Evolutionary conservation across 2,113 vertebrate species (phyloP).

Genomic region (Pica pica): DNA sequence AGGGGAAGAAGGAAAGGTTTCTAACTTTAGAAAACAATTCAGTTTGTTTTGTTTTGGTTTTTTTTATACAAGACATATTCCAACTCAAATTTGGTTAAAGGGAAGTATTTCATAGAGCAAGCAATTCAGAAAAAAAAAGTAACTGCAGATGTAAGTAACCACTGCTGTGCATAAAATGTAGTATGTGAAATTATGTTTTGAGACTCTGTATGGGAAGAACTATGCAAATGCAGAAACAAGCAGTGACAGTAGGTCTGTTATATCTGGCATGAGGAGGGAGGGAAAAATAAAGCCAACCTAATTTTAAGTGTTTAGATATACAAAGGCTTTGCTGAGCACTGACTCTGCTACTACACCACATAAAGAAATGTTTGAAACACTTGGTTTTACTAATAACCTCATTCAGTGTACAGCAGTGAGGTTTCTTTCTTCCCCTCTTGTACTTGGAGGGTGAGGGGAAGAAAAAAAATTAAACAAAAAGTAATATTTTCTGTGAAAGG

Average conservation of each 20-base stretch:
- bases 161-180: background rate
- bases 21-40: background rate
- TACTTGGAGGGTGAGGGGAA: background rate
- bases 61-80: background rate
- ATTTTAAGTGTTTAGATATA: background rate
- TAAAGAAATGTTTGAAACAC: background rate
- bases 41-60: background rate
- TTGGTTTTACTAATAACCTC: background rate
- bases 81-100: background rate
- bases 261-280: rapidly evolving
- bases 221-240: background rate
- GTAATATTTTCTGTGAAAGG: background rate
- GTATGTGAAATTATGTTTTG: background rate
- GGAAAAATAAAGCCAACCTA: background rate
- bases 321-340: background rate
- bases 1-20: background rate
- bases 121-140: background rate
- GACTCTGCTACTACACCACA: background rate
- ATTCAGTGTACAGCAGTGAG: background rate
- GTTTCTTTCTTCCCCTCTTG: background rate
- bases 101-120: background rate
- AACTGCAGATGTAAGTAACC: background rate
- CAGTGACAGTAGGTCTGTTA: background rate
- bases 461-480: background rate
- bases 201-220: background rate